phyloP scores from a whole-genome alignment of 2,888 invertebrate species.

The Perdita meconis region DNA sequence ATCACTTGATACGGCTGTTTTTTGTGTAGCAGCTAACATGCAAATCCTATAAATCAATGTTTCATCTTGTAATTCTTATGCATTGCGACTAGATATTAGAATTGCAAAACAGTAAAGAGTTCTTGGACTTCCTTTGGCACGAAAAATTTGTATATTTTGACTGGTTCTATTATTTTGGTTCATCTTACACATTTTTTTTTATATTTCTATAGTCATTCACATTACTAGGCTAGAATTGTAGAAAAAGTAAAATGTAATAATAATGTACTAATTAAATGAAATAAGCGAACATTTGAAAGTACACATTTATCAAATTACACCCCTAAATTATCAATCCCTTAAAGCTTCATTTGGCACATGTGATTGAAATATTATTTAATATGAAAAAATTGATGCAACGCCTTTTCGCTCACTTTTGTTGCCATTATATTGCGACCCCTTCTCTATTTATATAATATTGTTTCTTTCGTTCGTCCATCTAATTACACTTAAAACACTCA shows the following conservation, averaged over 20 bases:
- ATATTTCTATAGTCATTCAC: no score
- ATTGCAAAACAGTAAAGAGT: no score
- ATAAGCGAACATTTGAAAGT: slow-evolving; percentile 35
- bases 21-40: no score
- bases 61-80: no score
- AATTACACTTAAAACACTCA: slow-evolving; percentile 80
- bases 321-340: slow-evolving; percentile 65
- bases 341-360: slow-evolving; percentile 83
- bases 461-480: slow-evolving; percentile 50
- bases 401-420: slow-evolving; percentile 34
- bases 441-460: slow-evolving; percentile 32
- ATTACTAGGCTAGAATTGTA: no score
- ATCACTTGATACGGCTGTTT: no score
- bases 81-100: no score
- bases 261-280: slow-evolving; percentile 3
- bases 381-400: slow-evolving; percentile 78
- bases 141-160: no score
- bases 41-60: no score
- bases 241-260: neutral
- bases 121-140: no score
- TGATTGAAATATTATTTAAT: slow-evolving; percentile 82
- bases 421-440: slow-evolving; percentile 47
- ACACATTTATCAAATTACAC: slow-evolving; percentile 55
- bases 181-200: no score
- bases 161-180: no score